Base-by-base conservation (phyloP, 37 sponge, comb jelly and placozoan species). In the Hexactinellida sp. region DNA sequence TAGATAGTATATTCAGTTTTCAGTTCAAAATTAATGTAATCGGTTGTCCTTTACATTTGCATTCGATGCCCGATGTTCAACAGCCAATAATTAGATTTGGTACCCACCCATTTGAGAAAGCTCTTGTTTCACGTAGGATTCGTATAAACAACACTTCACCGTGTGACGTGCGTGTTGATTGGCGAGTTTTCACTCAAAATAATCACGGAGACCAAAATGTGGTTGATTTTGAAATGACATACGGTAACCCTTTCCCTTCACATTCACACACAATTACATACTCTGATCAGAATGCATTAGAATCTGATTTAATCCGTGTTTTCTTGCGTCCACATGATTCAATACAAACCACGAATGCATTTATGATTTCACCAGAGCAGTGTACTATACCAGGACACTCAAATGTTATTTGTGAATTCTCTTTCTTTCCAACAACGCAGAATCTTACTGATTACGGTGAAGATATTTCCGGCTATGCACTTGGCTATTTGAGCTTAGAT, bases 241-340 rank as follows among this genome's bases (percentile, higher is more conserved):
- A 25, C 13, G 76, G 76, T n/a, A 63, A 63, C 76, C 76, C 76
- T n/a, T 28, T 63, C 76, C 76, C 76, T 63, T 63, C 76, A 63
- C 76, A 63, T 25, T n/a, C 3, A 23, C 21, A 63, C 3, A 10
- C 76, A 10, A 7, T 63, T 3, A 63, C 76, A 32, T 63, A 21
- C 13, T 10, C 76, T 7, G 76, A 63, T 63, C 76, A 63, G 5
- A 63, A 10, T 10, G 21, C 13, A 63, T n/a, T 63, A n/a, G 76
- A 63, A 10, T 10, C 76, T 63, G 76, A 63, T n/a, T 25, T 63
- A n/a, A 63, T 63, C 5, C 28, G 34, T 7, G 32, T 63, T n/a
- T 25, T 25, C 76, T 5, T 63, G 5, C 25, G 34, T 63, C 76
- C 76, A 63, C 30, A 25, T n/a, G 76, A 63, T 63, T 63, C 76